Evolutionary conservation across 2,113 vertebrate species (phyloP), one percentile per base, ranked within the genome.

Genomic region (Ailuropoda melanoleuca): DNA sequence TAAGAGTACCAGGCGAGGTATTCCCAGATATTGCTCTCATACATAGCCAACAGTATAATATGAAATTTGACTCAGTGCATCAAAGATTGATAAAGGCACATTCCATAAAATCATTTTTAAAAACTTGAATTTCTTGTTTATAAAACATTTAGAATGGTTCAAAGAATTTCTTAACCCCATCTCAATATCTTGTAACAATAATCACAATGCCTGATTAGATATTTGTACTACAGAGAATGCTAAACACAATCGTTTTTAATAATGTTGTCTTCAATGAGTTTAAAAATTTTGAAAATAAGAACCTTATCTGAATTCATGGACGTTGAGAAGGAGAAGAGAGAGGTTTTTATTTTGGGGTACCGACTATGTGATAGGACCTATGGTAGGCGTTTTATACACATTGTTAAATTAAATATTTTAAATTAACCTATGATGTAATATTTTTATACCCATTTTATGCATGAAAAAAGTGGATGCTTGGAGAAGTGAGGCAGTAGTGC

Each of bases 51-150:
- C 23, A 62, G 11, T 82, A 0, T 60, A 75, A 15, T 48, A 80
- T 81, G 21, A 88, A 94, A 43, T 6, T n/a, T 85, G 26, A 56
- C 8, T 96, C 29, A 53, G 55, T 62, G 3, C 85, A 81, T 90
- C 34, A 95, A 72, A 13, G 19, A 37, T 48, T 83, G 31, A 34
- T 88, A 94, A 97, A 80, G 1, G 1, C 24, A 34, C 1, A 53
- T 19, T 58, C 48, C 53, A 90, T 86, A 90, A 94, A 90, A 92
- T 46, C 46, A 77, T 39, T 83, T 90, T 24, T 48, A 86, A 90
- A 55, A 53, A 39, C 5, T 50, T 85, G 82, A 90, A 64, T 87
- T 82, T 85, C 6, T 74, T 80, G 1, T 80, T 96, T 55, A 68
- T 24, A 72, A 90, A 84, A 43, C 8, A 58, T 23, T 86, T 46